phyloP scores from a whole-genome alignment of 2,888 invertebrate species.

The Trissonchulus latispiculum region DNA sequence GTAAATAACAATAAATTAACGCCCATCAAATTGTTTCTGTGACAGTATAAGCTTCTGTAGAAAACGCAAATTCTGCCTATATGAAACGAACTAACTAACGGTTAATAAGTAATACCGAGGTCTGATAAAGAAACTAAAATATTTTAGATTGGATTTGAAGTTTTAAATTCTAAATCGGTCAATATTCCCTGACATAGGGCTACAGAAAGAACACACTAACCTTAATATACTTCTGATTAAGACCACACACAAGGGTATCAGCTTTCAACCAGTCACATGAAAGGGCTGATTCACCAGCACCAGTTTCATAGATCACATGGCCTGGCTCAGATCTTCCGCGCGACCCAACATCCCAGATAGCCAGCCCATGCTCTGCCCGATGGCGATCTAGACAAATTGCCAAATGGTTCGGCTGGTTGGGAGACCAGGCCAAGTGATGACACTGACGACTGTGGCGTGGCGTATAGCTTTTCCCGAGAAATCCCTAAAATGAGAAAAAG shows the following conservation, averaged over 20 bases:
- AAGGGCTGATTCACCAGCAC: neutral
- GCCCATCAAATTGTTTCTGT: no score
- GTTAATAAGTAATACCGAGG: no score
- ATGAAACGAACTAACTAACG: no score
- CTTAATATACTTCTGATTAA: neutral
- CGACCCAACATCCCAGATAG: neutral
- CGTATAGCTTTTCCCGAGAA: neutral
- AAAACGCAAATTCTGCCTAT: no score
- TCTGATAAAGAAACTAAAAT: no score
- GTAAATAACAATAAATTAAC: no score
- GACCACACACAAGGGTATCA: neutral
- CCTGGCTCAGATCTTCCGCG: neutral
- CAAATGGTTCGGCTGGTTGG: conserved; percentile 62
- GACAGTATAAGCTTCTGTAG: no score
- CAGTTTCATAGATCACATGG: neutral
- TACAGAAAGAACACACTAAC: no score
- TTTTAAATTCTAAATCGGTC: no score
- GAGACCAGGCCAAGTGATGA: conserved; percentile 77
- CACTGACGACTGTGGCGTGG: conserved; percentile 74
- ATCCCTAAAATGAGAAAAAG: no score
- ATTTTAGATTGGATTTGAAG: no score
- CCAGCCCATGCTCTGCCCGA: conserved; percentile 13
- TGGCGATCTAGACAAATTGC: conserved; percentile 23
- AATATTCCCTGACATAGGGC: no score
- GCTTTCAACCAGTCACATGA: conserved; percentile 4